These are phyloP conservation scores for Kradibia gibbosae DNA, from an alignment of 1,140 invertebrate genomes.

Conservation along the genomic window DNA sequence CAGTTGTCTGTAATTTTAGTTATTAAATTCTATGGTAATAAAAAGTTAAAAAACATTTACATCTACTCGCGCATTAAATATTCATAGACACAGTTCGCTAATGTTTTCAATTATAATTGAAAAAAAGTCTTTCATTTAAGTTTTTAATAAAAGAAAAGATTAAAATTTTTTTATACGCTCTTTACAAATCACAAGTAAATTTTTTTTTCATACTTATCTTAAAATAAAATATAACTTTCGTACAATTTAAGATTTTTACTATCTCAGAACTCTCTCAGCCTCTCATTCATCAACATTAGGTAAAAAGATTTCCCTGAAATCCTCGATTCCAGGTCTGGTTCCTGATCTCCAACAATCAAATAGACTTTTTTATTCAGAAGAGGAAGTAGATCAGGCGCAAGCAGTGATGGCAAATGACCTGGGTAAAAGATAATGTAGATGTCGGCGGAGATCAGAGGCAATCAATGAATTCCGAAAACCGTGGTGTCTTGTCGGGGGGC, in stretches of 20 bases:
- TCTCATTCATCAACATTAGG: neutral
- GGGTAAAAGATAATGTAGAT: neutral
- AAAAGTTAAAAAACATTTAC: too few species aligned
- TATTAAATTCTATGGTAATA: too few species aligned
- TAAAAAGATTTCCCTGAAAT: neutral
- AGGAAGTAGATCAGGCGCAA: neutral
- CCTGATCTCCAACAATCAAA: neutral
- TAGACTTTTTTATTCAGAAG: neutral
- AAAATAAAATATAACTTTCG: neutral
- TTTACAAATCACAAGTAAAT: too few species aligned
- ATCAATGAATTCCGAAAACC: slow-evolving; percentile 18
- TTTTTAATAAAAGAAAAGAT: too few species aligned
- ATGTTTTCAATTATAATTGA: too few species aligned
- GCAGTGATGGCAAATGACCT: neutral
- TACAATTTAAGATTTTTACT: neutral
- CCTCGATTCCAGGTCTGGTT: neutral
- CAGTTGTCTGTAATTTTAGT: too few species aligned
- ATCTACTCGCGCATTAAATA: too few species aligned
- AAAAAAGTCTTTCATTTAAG: too few species aligned
- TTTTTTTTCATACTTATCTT: too few species aligned
- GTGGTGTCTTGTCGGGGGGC: slow-evolving; percentile 15
- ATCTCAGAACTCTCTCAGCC: neutral
- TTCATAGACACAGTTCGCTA: too few species aligned
- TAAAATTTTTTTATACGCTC: too few species aligned
- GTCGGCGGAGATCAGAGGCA: slow-evolving; percentile 41